Percentiles rank a stretch among this genome's conserved stretches.
These are phyloP conservation scores for Tubulanus polymorphus DNA, from an alignment of 2,888 invertebrate genomes.

Conservation along the genomic window DNA sequence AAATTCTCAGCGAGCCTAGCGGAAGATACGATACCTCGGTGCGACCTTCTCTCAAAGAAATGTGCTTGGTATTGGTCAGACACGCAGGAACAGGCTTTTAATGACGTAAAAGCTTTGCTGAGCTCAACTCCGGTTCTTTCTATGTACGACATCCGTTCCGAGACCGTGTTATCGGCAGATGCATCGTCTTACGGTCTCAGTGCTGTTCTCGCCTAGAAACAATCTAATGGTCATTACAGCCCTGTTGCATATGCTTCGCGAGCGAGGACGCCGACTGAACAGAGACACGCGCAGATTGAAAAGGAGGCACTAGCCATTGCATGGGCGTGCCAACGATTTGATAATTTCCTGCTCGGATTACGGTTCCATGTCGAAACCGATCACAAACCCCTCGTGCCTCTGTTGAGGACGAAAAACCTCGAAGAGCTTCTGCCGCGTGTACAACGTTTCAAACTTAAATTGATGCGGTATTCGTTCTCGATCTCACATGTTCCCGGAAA, in stretches of 20 bases:
- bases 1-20: conserved; percentile 16
- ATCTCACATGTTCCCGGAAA: conserved; percentile 38
- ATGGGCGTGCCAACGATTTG: conserved; percentile 33
- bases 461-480: conserved; percentile 32
- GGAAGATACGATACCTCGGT: conserved; percentile 11
- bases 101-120: conserved; percentile 32
- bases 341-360: conserved; percentile 37
- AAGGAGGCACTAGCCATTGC: conserved; percentile 44
- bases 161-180: conserved; percentile 33
- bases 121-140: conserved; percentile 32
- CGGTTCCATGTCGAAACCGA: conserved; percentile 42
- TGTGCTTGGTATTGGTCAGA: conserved; percentile 14
- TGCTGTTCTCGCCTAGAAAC: conserved; percentile 33
- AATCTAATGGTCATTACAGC: conserved; percentile 14
- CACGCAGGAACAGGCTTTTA: conserved; percentile 26
- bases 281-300: conserved; percentile 47
- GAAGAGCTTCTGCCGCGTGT: conserved; percentile 44
- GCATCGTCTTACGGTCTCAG: conserved; percentile 42
- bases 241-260: conserved; percentile 45
- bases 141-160: conserved; percentile 31
- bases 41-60: conserved; percentile 15
- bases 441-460: conserved; percentile 38
- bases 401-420: conserved; percentile 41
- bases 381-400: conserved; percentile 44
- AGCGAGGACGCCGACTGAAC: conserved; percentile 36